Evolutionary conservation across 2,888 invertebrate species (phyloP), one percentile per base, ranked within the genome.

Genomic region (Lasioglossum figueresi): DNA sequence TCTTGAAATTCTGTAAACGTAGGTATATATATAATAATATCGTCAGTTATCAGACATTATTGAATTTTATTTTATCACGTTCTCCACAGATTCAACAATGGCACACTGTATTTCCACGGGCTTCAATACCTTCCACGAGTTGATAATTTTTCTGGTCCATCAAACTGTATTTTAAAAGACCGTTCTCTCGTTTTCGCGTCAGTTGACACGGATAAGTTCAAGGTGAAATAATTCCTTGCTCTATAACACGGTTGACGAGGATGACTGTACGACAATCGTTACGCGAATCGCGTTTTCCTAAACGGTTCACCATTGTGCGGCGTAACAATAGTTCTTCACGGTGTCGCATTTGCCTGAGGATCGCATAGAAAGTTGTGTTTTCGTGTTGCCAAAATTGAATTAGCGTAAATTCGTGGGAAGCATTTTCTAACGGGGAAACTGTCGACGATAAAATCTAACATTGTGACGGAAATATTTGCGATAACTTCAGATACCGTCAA

Each of bases 361-460:
- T 45, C 70, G 70, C 71, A 80, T 40, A 27, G 70, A 56, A 63
- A 76, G 77, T 63, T 83, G 82, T 86, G 79, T 78, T 89, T 83
- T 87, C 88, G 80, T 88, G 87, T 83, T 90, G 84, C 71, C 63
- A n/a, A 73, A 79, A 84, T 79, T 88, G 80, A 82, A 89, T 88
- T 89, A 89, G 89, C 87, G 88, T 86, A 88, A 91, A 91, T 90
- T 91, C 81, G 85, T 79, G 73, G n/a, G 52, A 52, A 73, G 77
- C n/a, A 31, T 79, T 86, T 23, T 27, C 48, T 73, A 68, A 76
- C 48, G 31, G 27, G 43, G 66, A 73, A 73, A 66, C 74, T 71
- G 40, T 71, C 14, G n/a, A 43, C 40, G 23, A 71, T 73, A 68
- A 10, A 68, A 81, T 45, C 56, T 70, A 56, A 77, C 31, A 73